Evolutionary conservation across 2,797 vertebrate genomes (phyloP), one percentile per base, ranked within the genome.

Genomic region (Tauraco hartlaubi): DNA sequence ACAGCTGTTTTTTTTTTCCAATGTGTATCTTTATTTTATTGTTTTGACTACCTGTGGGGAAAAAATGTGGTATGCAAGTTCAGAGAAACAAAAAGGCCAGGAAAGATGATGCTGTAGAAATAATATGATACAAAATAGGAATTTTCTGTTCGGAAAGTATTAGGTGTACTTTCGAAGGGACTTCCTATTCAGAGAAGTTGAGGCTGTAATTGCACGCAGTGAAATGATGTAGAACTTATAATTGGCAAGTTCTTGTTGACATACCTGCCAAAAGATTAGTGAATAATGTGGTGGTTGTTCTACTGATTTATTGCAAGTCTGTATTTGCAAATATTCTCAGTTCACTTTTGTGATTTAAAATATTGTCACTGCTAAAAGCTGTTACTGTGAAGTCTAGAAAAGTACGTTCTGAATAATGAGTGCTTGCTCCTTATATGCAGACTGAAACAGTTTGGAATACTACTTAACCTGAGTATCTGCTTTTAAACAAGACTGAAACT

Each of bases 401-500:
- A 69, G n/a, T 78, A 9, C 20, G 3, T 74, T 64, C n/a, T 72
- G 76, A 61, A 28, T 81, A 80, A 56, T 61, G 49, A 55, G 16
- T 72, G 25, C 55, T 95, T 95, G 39, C 39, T 92, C 16, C 3
- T 1, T 85, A 41, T 46, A 20, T 39, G 35, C 39, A 93, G 33
- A 62, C 44, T 79, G 66, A 72, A 88, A 75, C 4, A 12, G 11
- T 91, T 76, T 46, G 41, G 12, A 75, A 64, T 85, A 15, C 78
- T 82, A 35, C 33, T 51, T 76, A 66, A 4, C 9, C 12, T 56
- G 33, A 92, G 87, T 94, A 95, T 96, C 93, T 96, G 92, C 95
- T 97, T 96, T 97, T 97, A 95, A 96, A 96, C 93, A 92, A 92
- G 68, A 89, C 64, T 85, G 28, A 88, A 91, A 87, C 7, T 25